A percentile compares a stretch with the other conserved stretches of the same genome.
Evolutionary conservation across 2,888 invertebrate genomes (phyloP).

Genomic region (Ochropacha duplaris): DNA sequence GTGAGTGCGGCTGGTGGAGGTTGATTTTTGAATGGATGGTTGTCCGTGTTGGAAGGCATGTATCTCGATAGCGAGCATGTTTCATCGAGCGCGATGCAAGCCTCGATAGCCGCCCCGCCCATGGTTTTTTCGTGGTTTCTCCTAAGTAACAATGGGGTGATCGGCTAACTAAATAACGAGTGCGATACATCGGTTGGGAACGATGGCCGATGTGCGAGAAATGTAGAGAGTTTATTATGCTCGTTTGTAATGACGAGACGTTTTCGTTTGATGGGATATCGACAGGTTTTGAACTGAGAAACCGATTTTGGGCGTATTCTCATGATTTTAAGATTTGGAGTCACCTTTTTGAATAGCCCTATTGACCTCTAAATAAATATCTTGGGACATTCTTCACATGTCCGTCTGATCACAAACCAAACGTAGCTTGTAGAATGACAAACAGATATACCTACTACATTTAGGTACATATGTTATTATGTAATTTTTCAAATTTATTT

Average conservation of each 20-base stretch:
- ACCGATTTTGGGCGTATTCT: background rate
- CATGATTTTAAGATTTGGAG: background rate
- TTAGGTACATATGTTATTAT: no score
- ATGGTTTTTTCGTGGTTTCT: conserved; percentile 80
- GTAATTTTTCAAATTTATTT: no score
- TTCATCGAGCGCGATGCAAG: conserved; percentile 74
- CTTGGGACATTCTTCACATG: no score
- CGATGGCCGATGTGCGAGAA: conserved; percentile 50
- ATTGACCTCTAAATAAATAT: background rate
- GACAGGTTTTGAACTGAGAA: background rate
- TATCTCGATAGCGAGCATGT: conserved; percentile 74
- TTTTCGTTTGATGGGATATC: conserved; percentile 29
- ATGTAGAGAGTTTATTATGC: conserved; percentile 54
- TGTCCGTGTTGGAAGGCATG: conserved; percentile 69
- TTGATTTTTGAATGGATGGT: conserved; percentile 26
- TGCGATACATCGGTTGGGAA: conserved; percentile 60
- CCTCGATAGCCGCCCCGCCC: conserved; percentile 75
- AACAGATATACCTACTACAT: no score
- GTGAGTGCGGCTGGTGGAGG: conserved; percentile 31
- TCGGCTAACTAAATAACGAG: conserved; percentile 81
- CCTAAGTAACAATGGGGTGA: conserved; percentile 79
- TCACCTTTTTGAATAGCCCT: no score
- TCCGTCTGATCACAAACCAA: no score
- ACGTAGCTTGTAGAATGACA: no score
- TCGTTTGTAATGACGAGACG: conserved; percentile 35